Percentiles rank a stretch among this genome's conserved stretches.
Evolutionary conservation across 2,797 vertebrate genomes (phyloP).

Genomic region (Podarcis siculus): DNA sequence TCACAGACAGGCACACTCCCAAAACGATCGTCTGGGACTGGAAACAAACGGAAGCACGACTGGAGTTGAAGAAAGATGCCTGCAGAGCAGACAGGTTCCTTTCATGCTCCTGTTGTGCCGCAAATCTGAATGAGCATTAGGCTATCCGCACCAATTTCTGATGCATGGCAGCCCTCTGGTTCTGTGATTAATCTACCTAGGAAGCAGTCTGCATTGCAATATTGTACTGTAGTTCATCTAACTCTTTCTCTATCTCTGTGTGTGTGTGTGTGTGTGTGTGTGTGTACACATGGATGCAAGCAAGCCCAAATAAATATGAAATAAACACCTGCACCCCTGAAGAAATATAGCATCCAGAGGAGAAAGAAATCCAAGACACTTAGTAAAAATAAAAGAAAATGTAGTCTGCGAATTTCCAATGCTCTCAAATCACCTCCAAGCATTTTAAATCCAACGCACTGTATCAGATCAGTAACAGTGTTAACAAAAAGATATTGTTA

Average conservation of each 20-base stretch:
- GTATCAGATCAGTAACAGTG: constrained; percentile 43
- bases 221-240: not conserved
- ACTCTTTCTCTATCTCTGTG: not conserved
- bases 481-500: constrained; percentile 61
- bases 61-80: constrained; percentile 20
- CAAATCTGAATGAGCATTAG: constrained; percentile 18
- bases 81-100: not conserved
- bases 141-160: not conserved
- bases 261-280: not conserved
- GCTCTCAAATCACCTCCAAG: not conserved
- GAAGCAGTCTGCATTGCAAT: not conserved
- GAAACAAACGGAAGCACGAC: constrained; percentile 46
- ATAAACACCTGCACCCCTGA: not conserved
- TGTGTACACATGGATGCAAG: not conserved
- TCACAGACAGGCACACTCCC: not conserved
- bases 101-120: not conserved
- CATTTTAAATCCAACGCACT: constrained; percentile 36
- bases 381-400: constrained; percentile 10
- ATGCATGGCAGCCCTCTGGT: not conserved
- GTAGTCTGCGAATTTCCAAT: constrained; percentile 5
- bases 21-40: constrained; percentile 51
- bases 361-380: not conserved
- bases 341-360: not conserved
- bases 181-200: not conserved
- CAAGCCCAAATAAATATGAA: constrained; percentile 24